Evolutionary conservation across 2,888 invertebrate species (phyloP), one percentile per base, ranked within the genome.

Genomic region (Latrodectus elegans): DNA sequence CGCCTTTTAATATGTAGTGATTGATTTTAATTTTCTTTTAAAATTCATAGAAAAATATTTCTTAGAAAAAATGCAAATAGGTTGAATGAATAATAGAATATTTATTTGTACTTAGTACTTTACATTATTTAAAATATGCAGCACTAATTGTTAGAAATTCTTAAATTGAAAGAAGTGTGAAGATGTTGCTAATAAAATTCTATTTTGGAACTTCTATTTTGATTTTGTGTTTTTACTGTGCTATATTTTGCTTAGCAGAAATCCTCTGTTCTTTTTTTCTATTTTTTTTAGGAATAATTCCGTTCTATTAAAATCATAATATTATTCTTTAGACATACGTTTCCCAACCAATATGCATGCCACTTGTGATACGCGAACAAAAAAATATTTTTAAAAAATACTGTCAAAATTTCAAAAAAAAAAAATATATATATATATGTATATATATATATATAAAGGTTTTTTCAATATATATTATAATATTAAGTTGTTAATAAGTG

Each of bases 121-220:
- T 79, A 78, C 68, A 60, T 68, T 71, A 51, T 71, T 81, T 38
- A 80, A 72, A 64, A 51, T 55, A 64, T 60, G 17, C 68, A 68
- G 75, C 82, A 82, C 82, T 75, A 80, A 38, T 22, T 81, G 52
- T 81, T 85, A 79, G 68, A 51, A 85, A n/a, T 51, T 84, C 71
- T 84, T 78, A 38, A 78, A 77, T 60, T 15, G 65, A 73, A 67
- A 67, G 65, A 73, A 79, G 68, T 70, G 55, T 64, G 68, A 72
- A 60, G n/a, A 60, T 60, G n/a, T 76, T 84, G 64, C 65, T 79
- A 85, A 85, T 85, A 85, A 85, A 79, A 74, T 85, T 49, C 60
- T 85, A 85, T 85, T 85, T 85, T 85, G 68, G 79, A 85, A 49
- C 74, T 70, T 68, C 53, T 55, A 26, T 74, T 67, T 55, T 82